Evolutionary conservation across 1,140 invertebrate genomes (phyloP), one percentile per base, ranked within the genome.

Genomic region (Kradibia gibbosae): DNA sequence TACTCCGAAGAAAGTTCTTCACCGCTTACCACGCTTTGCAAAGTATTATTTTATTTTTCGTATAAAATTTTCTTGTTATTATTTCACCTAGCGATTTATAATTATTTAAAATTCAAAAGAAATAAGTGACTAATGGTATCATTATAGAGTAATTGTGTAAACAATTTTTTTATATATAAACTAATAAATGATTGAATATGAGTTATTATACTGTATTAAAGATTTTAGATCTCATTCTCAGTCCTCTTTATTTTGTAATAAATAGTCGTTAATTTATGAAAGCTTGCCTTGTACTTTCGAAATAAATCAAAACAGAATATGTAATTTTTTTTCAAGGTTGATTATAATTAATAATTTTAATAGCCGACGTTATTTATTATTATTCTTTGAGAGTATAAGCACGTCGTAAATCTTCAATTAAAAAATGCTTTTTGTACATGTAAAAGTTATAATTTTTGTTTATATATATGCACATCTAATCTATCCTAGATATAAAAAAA

Each of bases 231-330:
- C 17, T 34, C 31, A 28, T 62, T 62, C 28, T 62, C 60, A 34
- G 28, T 36, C 28, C 15, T 36, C 17, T 34, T 0, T 28, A 17
- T 34, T 36, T 65, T 0, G 4, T 34, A n/a, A 67, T 7, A 39
- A 31, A 36, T 17, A 67, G 34, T 3, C 20, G 34, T 39, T 67
- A 39, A 39, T n/a, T 8, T n/a, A n/a, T 11, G 13, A n/a, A 39
- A n/a, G 17, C 34, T 67, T n/a, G n/a, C n/a, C n/a, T 67, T 39
- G 34, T 67, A 31, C 62, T 39, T 67, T 67, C 36, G 20, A 39
- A 67, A 67, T 39, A 67, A 67, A 67, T 67, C 62, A 39, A 67
- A n/a, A n/a, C 8, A 20, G 39, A 36, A 36, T 65, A 36, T 65
- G 34, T 22, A 65, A 22, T 67, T 62, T n/a, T 2, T 10, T n/a